Evolutionary conservation across 1,140 invertebrate species (phyloP).

Genomic region (Tetranychus urticae): DNA sequence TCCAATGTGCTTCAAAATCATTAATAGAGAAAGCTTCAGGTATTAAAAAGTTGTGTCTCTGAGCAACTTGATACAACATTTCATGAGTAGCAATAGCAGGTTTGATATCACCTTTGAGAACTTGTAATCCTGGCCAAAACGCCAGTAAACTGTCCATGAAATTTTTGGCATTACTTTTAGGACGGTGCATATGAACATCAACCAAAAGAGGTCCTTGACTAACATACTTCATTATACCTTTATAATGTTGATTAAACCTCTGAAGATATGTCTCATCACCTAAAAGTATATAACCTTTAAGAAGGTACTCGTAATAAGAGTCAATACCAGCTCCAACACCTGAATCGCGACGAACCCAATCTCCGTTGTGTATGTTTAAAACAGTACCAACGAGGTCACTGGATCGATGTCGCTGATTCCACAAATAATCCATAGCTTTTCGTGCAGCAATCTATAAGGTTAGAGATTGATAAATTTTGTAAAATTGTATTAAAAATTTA

Average conservation of each 20-base stretch:
- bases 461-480: not conserved
- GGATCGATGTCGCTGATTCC: conserved; percentile 63
- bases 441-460: conserved; percentile 52
- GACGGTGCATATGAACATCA: conserved; percentile 95
- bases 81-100: conserved; percentile 92
- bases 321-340: conserved; percentile 77
- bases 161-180: conserved; percentile 75
- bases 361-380: conserved; percentile 83
- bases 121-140: conserved; percentile 92
- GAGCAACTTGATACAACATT: conserved; percentile 81
- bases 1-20: conserved; percentile 89
- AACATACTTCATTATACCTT: conserved; percentile 94
- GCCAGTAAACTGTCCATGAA: conserved; percentile 93
- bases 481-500: not conserved
- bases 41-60: conserved; percentile 74
- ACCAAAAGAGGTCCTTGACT: conserved; percentile 69
- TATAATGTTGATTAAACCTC: conserved; percentile 79
- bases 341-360: conserved; percentile 84
- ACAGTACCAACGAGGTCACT: conserved; percentile 78
- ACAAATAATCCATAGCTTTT: conserved; percentile 85
- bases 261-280: conserved; percentile 70
- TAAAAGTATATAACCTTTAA: conserved; percentile 55
- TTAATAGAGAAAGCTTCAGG: conserved; percentile 80
- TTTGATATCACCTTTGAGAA: conserved; percentile 72
- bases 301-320: conserved; percentile 44